These are phyloP conservation scores for Lordiphosa mommai DNA, from an alignment of 1,140 invertebrate species.

Conservation along the genomic window DNA sequence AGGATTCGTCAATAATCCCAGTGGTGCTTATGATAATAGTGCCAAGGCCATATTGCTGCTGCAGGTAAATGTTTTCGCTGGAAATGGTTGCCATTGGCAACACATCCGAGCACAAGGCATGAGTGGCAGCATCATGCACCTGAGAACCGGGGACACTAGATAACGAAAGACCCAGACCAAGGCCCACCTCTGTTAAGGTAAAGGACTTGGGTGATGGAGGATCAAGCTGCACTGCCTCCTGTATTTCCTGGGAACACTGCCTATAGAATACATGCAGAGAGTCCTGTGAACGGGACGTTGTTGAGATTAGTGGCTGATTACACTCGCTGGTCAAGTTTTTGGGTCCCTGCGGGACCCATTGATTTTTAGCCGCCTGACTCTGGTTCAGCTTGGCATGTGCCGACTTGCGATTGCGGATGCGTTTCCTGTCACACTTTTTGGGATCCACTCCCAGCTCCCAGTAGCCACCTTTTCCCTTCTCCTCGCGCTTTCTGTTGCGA, in stretches of 20 bases:
- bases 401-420: slow-evolving; percentile 68
- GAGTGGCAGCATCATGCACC: neutral
- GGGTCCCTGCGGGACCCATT: neutral
- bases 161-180: slow-evolving; percentile 5
- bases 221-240: neutral
- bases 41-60: slow-evolving; percentile 45
- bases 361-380: neutral
- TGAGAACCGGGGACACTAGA: neutral
- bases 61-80: slow-evolving; percentile 12
- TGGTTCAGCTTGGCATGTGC: slow-evolving; percentile 15
- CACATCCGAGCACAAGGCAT: slow-evolving; percentile 2
- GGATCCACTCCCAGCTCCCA: slow-evolving; percentile 75
- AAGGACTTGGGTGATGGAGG: neutral
- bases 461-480: slow-evolving; percentile 77
- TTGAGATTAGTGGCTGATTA: neutral
- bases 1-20: slow-evolving; percentile 15
- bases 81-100: neutral
- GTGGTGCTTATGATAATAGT: slow-evolving; percentile 40
- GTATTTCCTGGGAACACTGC: neutral
- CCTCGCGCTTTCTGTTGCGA: slow-evolving; percentile 71
- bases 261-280: neutral
- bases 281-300: neutral
- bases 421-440: slow-evolving; percentile 70
- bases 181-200: slow-evolving; percentile 1
- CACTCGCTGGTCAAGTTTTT: neutral